Evolutionary conservation across 2,888 invertebrate genomes (phyloP).

Genomic region (Schizaphis graminum): DNA sequence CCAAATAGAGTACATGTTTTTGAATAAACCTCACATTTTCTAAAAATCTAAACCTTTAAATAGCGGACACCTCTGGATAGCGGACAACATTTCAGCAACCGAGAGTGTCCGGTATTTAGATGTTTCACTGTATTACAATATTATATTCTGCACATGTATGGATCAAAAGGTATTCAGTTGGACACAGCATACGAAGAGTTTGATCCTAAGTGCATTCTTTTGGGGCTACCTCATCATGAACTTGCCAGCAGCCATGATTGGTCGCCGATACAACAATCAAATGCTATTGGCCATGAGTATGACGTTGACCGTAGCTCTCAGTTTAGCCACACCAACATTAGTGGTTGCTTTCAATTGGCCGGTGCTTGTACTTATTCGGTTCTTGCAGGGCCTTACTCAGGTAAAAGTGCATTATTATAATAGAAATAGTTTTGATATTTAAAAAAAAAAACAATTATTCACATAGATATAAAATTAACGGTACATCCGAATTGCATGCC

Average conservation of each 20-base stretch:
- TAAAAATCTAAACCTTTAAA: background rate
- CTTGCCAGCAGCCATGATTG: conserved; percentile 76
- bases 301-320: conserved; percentile 62
- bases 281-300: conserved; percentile 71
- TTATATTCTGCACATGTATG: background rate
- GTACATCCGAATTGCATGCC: too few relatives aligned
- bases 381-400: conserved; percentile 67
- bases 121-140: background rate
- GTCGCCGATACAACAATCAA: conserved; percentile 75
- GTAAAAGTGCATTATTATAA: conserved; percentile 50
- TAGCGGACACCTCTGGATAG: background rate
- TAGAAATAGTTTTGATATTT: background rate
- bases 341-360: conserved; percentile 66
- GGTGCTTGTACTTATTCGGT: conserved; percentile 61
- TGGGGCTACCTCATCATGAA: conserved; percentile 85
- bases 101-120: background rate
- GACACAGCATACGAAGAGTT: conserved; percentile 74
- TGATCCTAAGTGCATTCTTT: conserved; percentile 79
- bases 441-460: background rate
- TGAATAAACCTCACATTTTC: background rate
- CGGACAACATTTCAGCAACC: background rate
- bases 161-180: conserved; percentile 75
- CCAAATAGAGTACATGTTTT: background rate
- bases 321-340: conserved; percentile 65
- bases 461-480: background rate